A percentile compares a stretch with the other conserved stretches of the same genome.
These are phyloP conservation scores for Cryptoprocta ferox DNA, from an alignment of 2,797 vertebrate species.

Conservation along the genomic window DNA sequence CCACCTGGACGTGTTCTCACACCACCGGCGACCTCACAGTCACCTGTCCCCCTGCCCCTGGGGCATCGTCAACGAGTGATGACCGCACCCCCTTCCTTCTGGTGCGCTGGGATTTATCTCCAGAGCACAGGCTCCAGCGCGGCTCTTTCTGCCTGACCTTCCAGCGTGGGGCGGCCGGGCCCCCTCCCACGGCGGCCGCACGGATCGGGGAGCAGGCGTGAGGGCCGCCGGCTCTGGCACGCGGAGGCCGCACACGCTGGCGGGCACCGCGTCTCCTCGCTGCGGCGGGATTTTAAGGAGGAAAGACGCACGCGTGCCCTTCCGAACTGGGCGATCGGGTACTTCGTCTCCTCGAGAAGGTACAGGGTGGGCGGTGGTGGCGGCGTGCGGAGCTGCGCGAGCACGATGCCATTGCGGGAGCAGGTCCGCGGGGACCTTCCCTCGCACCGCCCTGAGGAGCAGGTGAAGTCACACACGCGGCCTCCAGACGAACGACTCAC, in stretches of 20 bases:
- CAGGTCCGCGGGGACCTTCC: accelerated
- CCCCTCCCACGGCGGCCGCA: neutral
- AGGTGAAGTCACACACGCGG: too few species aligned
- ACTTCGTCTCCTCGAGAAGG: accelerated
- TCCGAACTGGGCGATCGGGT: accelerated
- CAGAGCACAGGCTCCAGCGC: neutral
- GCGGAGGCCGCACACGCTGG: neutral
- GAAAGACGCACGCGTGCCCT: accelerated
- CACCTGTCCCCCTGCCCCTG: accelerated
- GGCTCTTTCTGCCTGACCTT: neutral
- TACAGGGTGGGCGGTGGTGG: accelerated
- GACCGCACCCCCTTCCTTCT: too few species aligned
- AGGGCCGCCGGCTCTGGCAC: accelerated
- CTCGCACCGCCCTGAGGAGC: too few species aligned
- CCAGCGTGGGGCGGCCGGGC: neutral
- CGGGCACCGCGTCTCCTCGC: accelerated
- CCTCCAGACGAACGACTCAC: too few species aligned
- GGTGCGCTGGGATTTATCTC: neutral
- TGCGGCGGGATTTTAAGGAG: accelerated
- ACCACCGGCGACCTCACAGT: neutral
- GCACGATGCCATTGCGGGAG: accelerated
- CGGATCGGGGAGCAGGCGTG: accelerated
- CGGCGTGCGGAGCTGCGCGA: accelerated
- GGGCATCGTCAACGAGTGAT: accelerated
- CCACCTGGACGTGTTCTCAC: neutral